Conservation (phyloP, 1,140 invertebrate genomes). For the Drosophila biarmipes region DNA sequence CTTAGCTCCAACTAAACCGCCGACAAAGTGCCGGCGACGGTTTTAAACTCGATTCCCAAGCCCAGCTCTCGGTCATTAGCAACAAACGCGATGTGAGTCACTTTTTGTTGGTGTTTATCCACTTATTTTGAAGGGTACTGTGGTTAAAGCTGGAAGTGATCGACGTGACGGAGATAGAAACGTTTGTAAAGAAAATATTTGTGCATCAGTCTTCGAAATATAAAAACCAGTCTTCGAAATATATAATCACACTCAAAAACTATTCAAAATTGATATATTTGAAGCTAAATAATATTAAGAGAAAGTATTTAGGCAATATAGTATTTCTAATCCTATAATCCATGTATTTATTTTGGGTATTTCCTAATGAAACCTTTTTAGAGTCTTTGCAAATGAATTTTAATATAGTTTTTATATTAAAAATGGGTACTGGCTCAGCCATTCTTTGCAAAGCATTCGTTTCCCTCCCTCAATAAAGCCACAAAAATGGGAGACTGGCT, state of each 20-base stretch:
- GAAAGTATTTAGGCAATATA: too few species aligned
- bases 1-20: slow-evolving; percentile 65
- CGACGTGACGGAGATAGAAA: background rate
- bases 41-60: slow-evolving; percentile 73
- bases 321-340: too few species aligned
- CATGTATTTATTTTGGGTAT: too few species aligned
- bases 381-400: too few species aligned
- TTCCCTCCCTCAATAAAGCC: too few species aligned
- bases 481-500: slow-evolving; percentile 3
- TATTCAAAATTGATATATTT: too few species aligned
- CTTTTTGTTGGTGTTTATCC: slow-evolving; percentile 46
- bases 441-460: too few species aligned
- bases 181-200: background rate
- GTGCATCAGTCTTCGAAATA: background rate
- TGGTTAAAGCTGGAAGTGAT: background rate
- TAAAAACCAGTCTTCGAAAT: too few species aligned
- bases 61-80: slow-evolving; percentile 3
- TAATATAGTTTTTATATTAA: too few species aligned
- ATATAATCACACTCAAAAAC: background rate
- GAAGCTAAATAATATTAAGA: too few species aligned
- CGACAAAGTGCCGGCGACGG: slow-evolving; percentile 47
- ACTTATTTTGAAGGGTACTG: slow-evolving; percentile 14
- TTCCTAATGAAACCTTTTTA: too few species aligned
- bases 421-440: too few species aligned
- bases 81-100: slow-evolving; percentile 51